Evolutionary conservation across 2,797 vertebrate genomes (phyloP).

Genomic region (Poeciliopsis turneri): DNA sequence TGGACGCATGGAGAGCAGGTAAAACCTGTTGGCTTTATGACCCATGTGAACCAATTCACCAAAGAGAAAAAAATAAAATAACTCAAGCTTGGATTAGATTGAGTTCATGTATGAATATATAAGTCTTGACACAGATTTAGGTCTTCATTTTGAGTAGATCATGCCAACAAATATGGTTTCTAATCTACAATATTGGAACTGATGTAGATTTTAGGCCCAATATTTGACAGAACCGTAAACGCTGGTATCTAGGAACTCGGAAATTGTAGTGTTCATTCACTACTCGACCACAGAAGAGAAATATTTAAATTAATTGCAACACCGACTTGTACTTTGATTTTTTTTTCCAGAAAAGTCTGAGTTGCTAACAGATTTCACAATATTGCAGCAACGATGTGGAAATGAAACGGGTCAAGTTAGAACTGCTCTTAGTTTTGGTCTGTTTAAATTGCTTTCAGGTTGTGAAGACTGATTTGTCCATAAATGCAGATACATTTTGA

Average conservation of each 20-base stretch:
- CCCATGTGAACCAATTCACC: not conserved
- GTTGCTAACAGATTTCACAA: not conserved
- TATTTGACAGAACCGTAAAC: not conserved
- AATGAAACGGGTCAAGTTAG: not conserved
- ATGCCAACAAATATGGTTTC: not conserved
- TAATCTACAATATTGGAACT: too few species aligned
- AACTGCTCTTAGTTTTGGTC: slow-evolving; percentile 6
- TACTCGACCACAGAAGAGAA: not conserved
- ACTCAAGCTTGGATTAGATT: not conserved
- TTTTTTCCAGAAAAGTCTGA: not conserved
- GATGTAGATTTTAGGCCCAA: not conserved
- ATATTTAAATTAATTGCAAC: not conserved
- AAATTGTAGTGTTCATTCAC: not conserved
- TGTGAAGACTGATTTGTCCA: slow-evolving; percentile 27
- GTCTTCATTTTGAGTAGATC: not conserved
- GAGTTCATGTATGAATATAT: not conserved
- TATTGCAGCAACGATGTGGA: not conserved
- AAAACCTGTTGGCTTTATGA: not conserved
- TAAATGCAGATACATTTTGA: slow-evolving; percentile 55
- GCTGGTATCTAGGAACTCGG: not conserved
- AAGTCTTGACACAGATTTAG: not conserved
- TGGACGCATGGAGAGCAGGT: not conserved
- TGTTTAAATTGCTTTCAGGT: not conserved
- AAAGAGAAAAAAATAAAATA: not conserved
- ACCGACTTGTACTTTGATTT: not conserved